Percentiles rank a stretch among this genome's conserved stretches.
phyloP scores from a whole-genome alignment of 2,888 invertebrate genomes.

The Lasioglossum vierecki region DNA sequence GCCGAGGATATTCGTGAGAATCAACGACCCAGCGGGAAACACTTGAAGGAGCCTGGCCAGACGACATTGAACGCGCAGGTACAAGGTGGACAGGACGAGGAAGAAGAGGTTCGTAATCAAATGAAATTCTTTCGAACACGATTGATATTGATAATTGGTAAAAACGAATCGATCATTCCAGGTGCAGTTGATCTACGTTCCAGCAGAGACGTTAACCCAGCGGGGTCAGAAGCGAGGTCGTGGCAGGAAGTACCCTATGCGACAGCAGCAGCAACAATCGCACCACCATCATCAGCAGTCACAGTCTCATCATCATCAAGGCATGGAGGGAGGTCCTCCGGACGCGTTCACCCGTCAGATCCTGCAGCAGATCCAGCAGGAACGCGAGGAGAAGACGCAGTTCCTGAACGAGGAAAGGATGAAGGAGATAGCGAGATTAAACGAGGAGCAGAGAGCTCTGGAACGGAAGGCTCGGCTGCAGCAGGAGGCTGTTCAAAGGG shows the following conservation, averaged over 20 bases:
- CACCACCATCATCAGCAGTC: conserved; percentile 57
- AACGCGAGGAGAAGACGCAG: conserved; percentile 77
- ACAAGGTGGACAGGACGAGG: conserved; percentile 63
- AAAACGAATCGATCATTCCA: conserved; percentile 70
- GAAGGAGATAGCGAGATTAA: conserved; percentile 77
- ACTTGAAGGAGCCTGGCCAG: conserved; percentile 54
- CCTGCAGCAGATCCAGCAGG: conserved; percentile 78
- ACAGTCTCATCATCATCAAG: conserved; percentile 56
- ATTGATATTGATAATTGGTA: too few relatives aligned
- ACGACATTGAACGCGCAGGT: conserved; percentile 58
- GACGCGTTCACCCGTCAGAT: conserved; percentile 76
- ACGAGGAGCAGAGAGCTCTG: conserved; percentile 77
- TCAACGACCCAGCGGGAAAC: conserved; percentile 67
- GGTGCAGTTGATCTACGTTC: conserved; percentile 93
- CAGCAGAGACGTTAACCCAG: conserved; percentile 89
- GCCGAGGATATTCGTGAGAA: conserved; percentile 45
- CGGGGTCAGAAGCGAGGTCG: conserved; percentile 80
- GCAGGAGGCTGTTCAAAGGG: conserved; percentile 71
- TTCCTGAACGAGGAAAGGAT: conserved; percentile 77
- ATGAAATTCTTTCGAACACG: background rate
- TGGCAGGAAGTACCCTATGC: conserved; percentile 69
- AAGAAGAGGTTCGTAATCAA: conserved; percentile 72
- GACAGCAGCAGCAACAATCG: conserved; percentile 60
- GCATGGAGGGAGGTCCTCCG: conserved; percentile 53
- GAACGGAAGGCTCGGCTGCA: conserved; percentile 76